Conservation (phyloP, 2,888 invertebrate species). For the Sinhomidia bicolor region DNA sequence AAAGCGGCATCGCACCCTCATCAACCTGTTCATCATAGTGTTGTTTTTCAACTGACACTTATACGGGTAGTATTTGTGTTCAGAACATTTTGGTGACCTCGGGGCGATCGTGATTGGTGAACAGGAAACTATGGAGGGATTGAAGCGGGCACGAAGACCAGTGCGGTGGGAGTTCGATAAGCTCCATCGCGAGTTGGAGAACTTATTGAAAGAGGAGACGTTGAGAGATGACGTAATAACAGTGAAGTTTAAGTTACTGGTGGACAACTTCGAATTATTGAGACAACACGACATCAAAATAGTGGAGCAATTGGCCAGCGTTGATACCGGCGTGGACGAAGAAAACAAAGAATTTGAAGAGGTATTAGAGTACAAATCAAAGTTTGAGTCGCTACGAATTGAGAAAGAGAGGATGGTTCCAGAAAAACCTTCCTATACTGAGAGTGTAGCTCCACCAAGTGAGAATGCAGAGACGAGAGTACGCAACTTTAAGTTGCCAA, state of each 20-base stretch:
- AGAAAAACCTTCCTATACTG: background rate
- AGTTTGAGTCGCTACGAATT: background rate
- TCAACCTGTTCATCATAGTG: no score
- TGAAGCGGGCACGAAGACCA: background rate
- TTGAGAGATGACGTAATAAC: background rate
- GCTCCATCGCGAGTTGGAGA: background rate
- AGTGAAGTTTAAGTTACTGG: background rate
- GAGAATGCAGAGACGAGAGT: no score
- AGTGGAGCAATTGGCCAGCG: background rate
- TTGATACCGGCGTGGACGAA: background rate
- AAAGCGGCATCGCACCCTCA: no score
- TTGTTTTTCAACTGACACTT: no score
- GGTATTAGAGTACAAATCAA: background rate
- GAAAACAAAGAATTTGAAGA: conserved; percentile 13
- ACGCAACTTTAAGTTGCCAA: conserved; percentile 73
- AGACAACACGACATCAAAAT: background rate
- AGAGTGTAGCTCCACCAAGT: background rate
- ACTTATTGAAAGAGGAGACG: background rate
- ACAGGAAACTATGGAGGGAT: background rate
- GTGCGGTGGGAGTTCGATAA: background rate
- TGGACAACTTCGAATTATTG: background rate
- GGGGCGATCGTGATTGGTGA: conserved; percentile 15
- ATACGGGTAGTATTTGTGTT: no score
- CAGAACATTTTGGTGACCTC: conserved; percentile 42
- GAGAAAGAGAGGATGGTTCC: background rate